phyloP scores from a whole-genome alignment of 1,140 invertebrate genomes.

The Rhizoglyphus robini region DNA sequence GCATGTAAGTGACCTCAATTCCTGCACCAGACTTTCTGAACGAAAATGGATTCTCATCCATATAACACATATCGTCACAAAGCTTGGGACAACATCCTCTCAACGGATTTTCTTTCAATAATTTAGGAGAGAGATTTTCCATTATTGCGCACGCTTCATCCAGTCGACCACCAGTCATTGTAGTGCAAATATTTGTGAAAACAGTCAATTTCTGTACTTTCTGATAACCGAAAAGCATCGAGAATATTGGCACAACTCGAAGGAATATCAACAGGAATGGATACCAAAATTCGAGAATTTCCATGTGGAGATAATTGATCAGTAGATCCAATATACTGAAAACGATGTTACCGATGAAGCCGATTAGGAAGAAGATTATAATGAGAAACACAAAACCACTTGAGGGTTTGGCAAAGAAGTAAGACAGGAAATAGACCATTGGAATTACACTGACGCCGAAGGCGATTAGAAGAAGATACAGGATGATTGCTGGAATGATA shows the following conservation, averaged over 20 bases:
- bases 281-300: background rate
- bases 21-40: background rate
- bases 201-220: slow-evolving; percentile 5
- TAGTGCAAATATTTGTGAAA: background rate
- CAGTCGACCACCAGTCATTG: background rate
- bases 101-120: background rate
- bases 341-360: background rate
- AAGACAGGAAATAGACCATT: slow-evolving; percentile 26
- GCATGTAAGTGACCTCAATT: background rate
- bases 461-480: slow-evolving; percentile 22
- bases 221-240: slow-evolving; percentile 10
- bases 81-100: background rate
- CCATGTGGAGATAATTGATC: background rate
- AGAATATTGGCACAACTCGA: slow-evolving; percentile 9
- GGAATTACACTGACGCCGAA: slow-evolving; percentile 26
- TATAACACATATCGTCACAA: background rate
- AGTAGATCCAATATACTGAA: background rate
- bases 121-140: too few relatives aligned
- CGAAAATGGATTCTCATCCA: background rate
- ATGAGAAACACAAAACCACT: slow-evolving; percentile 24
- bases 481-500: background rate
- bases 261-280: slow-evolving; percentile 4
- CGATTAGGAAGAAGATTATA: background rate
- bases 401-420: slow-evolving; percentile 18
- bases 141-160: too few relatives aligned